Conservation (phyloP, 2,888 invertebrate genomes). For the Spialia ferax region DNA sequence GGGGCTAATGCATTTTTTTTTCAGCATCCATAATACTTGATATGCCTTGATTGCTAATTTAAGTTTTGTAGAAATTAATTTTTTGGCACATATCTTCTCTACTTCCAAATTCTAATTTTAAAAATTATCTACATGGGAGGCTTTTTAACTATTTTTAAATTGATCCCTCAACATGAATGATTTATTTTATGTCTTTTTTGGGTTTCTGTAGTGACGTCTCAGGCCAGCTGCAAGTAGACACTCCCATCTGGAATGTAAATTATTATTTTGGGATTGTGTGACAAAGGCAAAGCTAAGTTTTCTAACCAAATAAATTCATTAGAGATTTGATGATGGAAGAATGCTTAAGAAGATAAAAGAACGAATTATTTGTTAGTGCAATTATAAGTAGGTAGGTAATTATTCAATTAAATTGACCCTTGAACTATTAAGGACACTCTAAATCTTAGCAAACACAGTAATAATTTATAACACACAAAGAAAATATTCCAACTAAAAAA, state of each 20-base stretch:
- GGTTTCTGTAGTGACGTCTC: conserved; percentile 49
- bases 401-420: too few relatives aligned
- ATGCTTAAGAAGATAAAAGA: too few relatives aligned
- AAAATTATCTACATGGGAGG: conserved; percentile 38
- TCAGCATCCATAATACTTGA: conserved; percentile 17
- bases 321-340: too few relatives aligned
- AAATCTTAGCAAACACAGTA: too few relatives aligned
- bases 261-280: neutral
- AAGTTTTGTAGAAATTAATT: conserved; percentile 11
- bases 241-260: conserved; percentile 45
- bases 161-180: conserved; percentile 63
- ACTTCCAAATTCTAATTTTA: conserved; percentile 13
- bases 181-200: conserved; percentile 36
- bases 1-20: neutral
- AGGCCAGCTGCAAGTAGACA: conserved; percentile 43
- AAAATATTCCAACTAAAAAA: too few relatives aligned
- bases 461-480: too few relatives aligned
- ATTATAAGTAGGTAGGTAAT: too few relatives aligned
- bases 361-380: too few relatives aligned
- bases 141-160: conserved; percentile 67
- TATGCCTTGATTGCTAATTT: conserved; percentile 28
- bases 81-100: conserved; percentile 29
- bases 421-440: too few relatives aligned
- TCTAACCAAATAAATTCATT: neutral
- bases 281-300: neutral